Percentiles rank a stretch among this genome's conserved stretches.
Conservation (phyloP, 2,797 vertebrate species). For the Sebastes hubbsi region DNA sequence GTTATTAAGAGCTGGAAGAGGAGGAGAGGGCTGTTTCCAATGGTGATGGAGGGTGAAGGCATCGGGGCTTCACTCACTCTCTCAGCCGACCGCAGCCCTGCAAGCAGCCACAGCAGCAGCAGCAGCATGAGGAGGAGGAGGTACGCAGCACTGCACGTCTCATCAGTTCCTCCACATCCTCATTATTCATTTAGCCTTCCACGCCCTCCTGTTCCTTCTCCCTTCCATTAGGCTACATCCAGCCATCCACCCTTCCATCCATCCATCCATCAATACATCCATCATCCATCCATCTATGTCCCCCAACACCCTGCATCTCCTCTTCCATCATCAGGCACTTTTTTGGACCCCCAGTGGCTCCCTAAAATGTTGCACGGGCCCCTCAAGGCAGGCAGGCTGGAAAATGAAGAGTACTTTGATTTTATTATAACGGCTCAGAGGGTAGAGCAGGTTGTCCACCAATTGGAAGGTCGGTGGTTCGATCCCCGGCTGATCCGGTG, state of each 20-base stretch:
- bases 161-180: conserved; percentile 48
- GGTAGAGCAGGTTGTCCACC: too few relatives aligned
- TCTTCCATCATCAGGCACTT: conserved; percentile 22
- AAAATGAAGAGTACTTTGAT: neutral
- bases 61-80: conserved; percentile 62
- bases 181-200: conserved; percentile 73
- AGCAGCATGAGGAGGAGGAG: conserved; percentile 55
- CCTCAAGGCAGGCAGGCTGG: neutral
- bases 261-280: conserved; percentile 18
- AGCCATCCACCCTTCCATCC: conserved; percentile 10
- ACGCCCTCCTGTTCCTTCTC: neutral
- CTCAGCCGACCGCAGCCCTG: conserved; percentile 59
- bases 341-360: conserved; percentile 1
- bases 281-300: conserved; percentile 10
- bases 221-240: neutral
- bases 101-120: conserved; percentile 37
- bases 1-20: conserved; percentile 25
- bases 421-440: neutral
- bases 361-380: conserved; percentile 5
- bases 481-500: too few relatives aligned
- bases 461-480: too few relatives aligned
- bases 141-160: conserved; percentile 61
- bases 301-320: conserved; percentile 10
- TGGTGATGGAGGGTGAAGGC: conserved; percentile 84
- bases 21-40: conserved; percentile 38